Evolutionary conservation across 2,888 invertebrate genomes (phyloP), one percentile per base, ranked within the genome.

Genomic region (Globia sparganii): DNA sequence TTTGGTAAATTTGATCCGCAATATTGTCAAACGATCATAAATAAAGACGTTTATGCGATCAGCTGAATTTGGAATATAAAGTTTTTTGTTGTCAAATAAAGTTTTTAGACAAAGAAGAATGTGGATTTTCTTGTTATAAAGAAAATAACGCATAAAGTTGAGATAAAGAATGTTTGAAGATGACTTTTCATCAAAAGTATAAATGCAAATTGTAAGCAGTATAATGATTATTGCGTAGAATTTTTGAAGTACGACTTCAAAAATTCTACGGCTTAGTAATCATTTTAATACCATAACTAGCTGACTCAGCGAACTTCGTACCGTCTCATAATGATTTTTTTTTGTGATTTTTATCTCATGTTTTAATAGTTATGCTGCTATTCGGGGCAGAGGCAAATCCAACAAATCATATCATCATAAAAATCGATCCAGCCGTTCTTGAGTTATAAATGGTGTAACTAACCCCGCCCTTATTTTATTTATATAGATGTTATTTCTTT

Each of bases 1-100:
- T 81, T 49, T 25, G 31, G 18, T 56, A 64, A 64, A 58, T 79
- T 74, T 25, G 4, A 74, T 53, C 2, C 81, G 43, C 28, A 53
- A 81, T 58, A 74, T 58, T 65, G 40, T 28, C 49, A 49, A 70
- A 78, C 13, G 64, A 58, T 31, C 31, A n/a, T 56, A 59, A 13
- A 18, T 58, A 56, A 58, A 72, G 21, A 40, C 6, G 21, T 46
- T 40, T 9, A 18, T 31, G 21, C 1, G 9, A 18, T 62, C 53
- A 43, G n/a, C 46, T n/a, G 37, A n/a, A n/a, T 56, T 67, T 31
- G 31, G 3, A 49, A 31, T 2, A 15, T 2, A 25, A 8, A 13
- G 8, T n/a, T 43, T 66, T 31, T 6, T 11, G 3, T 65, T 43
- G 2, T 8, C 25, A 31, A 46, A 66, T 31, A 46, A 66, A 1